Evolutionary conservation across 2,888 invertebrate species (phyloP).

Genomic region (Microctonus brassicae): DNA sequence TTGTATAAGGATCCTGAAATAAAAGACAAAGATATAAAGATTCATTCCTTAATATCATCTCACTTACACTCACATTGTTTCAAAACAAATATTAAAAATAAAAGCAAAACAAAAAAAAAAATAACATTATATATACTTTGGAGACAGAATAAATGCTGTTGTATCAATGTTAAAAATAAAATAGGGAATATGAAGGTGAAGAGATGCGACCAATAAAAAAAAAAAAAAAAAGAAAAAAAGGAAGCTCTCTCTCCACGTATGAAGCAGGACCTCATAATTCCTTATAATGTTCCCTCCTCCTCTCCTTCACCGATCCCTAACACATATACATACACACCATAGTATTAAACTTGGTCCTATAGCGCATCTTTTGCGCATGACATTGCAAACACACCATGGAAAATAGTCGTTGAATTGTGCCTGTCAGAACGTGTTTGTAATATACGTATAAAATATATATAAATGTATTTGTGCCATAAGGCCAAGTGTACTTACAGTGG

Average conservation of each 20-base stretch:
- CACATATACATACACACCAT: conserved; percentile 64
- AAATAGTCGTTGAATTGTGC: conserved; percentile 24
- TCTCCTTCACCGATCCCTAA: conserved; percentile 68
- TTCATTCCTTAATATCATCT: not conserved
- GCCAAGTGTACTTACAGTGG: conserved; percentile 49
- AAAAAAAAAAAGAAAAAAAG: conserved; percentile 42
- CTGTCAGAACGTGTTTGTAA: conserved; percentile 18
- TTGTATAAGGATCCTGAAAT: conserved; percentile 62
- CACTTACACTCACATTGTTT: conserved; percentile 27
- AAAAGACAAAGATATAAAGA: conserved; percentile 40
- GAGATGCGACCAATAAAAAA: not conserved
- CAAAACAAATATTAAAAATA: conserved; percentile 33
- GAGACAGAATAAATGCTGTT: conserved; percentile 30
- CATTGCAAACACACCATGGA: conserved; percentile 53
- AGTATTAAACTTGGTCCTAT: no score
- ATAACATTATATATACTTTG: no score
- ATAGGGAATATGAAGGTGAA: no score
- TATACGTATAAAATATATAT: conserved; percentile 23
- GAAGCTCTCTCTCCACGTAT: conserved; percentile 64
- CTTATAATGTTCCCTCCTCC: conserved; percentile 69
- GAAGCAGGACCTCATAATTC: conserved; percentile 69
- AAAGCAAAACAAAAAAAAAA: no score
- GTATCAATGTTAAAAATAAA: no score
- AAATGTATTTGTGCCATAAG: conserved; percentile 56
- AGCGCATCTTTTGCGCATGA: conserved; percentile 49